These are phyloP conservation scores for Xenopus laevis DNA, from an alignment of 2,113 vertebrate species.

Conservation along the genomic window DNA sequence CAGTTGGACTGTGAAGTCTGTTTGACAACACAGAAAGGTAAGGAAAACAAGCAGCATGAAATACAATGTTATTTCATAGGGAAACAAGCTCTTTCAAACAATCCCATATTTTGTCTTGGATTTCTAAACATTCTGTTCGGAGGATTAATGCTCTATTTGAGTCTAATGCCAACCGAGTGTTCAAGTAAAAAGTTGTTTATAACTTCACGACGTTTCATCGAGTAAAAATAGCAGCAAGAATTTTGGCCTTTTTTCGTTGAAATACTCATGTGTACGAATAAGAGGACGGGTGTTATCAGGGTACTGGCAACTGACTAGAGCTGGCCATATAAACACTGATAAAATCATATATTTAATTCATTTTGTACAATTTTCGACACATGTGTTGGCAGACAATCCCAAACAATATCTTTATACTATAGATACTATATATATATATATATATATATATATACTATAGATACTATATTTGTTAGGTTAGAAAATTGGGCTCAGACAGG, in stretches of 20 bases:
- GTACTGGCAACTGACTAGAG: no score
- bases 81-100: slow-evolving; percentile 54
- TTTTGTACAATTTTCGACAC: no score
- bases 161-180: slow-evolving; percentile 61
- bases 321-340: no score
- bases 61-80: slow-evolving; percentile 62
- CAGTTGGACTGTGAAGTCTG: slow-evolving; percentile 55
- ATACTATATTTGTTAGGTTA: no score
- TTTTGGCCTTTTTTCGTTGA: slow-evolving; percentile 60
- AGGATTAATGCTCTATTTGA: slow-evolving; percentile 61
- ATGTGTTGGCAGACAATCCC: no score
- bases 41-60: slow-evolving; percentile 54
- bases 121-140: slow-evolving; percentile 56
- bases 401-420: no score
- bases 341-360: no score
- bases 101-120: slow-evolving; percentile 53
- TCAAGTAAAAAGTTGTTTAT: slow-evolving; percentile 73
- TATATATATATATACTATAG: no score
- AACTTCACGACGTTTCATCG: slow-evolving; percentile 57
- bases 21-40: slow-evolving; percentile 51
- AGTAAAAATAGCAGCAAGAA: slow-evolving; percentile 75
- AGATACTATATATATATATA: no score
- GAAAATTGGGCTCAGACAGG: no score
- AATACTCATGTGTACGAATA: no score
- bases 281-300: no score